Conservation (phyloP, 2,113 vertebrate species). For the Aplodontia rufa region DNA sequence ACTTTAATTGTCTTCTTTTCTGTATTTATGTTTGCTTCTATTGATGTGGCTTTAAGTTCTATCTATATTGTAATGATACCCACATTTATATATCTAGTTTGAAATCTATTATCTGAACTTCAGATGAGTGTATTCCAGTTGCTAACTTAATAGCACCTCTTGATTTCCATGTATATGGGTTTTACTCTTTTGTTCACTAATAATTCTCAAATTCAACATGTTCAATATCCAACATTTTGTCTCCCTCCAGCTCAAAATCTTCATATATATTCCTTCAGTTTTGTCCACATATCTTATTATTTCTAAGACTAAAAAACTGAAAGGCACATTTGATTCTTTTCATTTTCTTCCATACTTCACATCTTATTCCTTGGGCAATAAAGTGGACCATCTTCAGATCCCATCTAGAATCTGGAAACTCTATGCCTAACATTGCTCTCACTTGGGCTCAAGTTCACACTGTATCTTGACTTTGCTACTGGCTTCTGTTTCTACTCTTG, state of each 20-base stretch:
- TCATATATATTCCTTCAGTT: background rate
- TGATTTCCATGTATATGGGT: background rate
- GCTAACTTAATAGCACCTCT: background rate
- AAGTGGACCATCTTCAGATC: background rate
- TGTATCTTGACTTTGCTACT: background rate
- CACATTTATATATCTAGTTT: background rate
- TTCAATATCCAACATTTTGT: background rate
- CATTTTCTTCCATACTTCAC: background rate
- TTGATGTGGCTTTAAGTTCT: background rate
- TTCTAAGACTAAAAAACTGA: background rate
- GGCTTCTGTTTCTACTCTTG: background rate
- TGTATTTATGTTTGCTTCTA: background rate
- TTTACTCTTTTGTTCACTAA: no score
- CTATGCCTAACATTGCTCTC: background rate
- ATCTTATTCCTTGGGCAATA: background rate
- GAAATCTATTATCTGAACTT: background rate
- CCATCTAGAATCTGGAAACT: background rate
- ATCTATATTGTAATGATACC: background rate
- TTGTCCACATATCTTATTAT: background rate
- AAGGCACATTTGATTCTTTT: background rate
- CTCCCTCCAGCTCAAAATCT: background rate
- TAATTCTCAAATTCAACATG: background rate
- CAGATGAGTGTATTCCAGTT: background rate
- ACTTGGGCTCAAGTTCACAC: fast-evolving
- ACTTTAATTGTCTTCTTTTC: background rate